These are phyloP conservation scores for Drosophila neonasuta DNA, from an alignment of 2,888 invertebrate species.

Conservation along the genomic window DNA sequence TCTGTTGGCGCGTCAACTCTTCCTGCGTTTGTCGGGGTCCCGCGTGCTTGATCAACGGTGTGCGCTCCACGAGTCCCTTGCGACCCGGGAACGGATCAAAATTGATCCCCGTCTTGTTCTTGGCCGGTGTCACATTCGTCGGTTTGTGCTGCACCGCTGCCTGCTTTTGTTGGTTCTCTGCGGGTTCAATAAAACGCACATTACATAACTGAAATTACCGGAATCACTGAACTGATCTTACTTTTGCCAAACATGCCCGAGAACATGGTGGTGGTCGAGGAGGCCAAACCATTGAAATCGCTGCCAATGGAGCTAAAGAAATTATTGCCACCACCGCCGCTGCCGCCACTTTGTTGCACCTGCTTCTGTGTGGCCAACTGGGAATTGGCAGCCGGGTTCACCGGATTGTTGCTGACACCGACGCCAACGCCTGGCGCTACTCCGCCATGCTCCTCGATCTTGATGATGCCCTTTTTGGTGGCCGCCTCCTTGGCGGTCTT, in stretches of 20 bases:
- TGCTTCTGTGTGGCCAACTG: constrained; percentile 81
- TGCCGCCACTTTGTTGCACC: constrained; percentile 84
- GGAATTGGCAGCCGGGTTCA: constrained; percentile 42
- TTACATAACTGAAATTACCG: too few relatives aligned
- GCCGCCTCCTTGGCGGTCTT: constrained; percentile 95
- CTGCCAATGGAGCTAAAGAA: constrained; percentile 96
- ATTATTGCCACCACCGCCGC: constrained; percentile 84
- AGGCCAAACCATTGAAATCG: constrained; percentile 95
- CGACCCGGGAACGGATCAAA: constrained; percentile 91
- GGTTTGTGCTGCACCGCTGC: constrained; percentile 57
- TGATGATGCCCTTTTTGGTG: constrained; percentile 89
- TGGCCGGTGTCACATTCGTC: constrained; percentile 26
- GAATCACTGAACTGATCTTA: constrained; percentile 62
- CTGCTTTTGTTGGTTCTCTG: constrained; percentile 77
- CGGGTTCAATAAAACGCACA: too few relatives aligned
- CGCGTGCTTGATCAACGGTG: constrained; percentile 93
- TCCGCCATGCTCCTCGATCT: constrained; percentile 83
- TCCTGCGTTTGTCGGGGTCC: constrained; percentile 86
- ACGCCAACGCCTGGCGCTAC: constrained; percentile 1
- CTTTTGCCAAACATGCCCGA: constrained; percentile 94
- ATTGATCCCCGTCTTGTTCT: constrained; percentile 83
- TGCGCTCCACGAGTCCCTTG: constrained; percentile 93
- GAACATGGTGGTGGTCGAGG: constrained; percentile 96
- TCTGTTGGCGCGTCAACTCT: constrained; percentile 87
- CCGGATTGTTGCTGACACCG: neutral